A percentile compares a stretch with the other conserved stretches of the same genome.
Conservation (phyloP, 2,888 invertebrate species). For the Hemicrepidius hirtus region DNA sequence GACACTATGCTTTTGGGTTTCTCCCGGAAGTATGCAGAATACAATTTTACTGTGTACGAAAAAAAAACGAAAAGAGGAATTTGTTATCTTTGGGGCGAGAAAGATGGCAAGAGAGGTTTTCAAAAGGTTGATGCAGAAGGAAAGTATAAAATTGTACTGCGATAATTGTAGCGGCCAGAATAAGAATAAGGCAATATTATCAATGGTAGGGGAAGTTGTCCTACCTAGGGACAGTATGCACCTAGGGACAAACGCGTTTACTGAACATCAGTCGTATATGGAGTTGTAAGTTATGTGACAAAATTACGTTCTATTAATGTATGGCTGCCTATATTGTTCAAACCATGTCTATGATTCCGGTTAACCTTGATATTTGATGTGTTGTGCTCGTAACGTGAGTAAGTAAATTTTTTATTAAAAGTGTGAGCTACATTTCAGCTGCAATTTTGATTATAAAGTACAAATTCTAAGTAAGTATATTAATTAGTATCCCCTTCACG, state of each 20-base stretch:
- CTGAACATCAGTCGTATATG: too few species aligned
- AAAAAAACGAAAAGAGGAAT: slow-evolving; percentile 51
- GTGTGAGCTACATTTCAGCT: too few species aligned
- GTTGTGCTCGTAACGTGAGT: too few species aligned
- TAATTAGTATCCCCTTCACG: neutral
- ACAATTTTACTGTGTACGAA: slow-evolving; percentile 58
- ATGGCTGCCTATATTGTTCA: too few species aligned
- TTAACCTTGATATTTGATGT: too few species aligned
- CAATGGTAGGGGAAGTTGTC: slow-evolving; percentile 21
- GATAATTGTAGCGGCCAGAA: slow-evolving; percentile 42
- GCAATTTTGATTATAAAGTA: slow-evolving; percentile 1
- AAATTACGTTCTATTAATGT: too few species aligned
- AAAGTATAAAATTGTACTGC: slow-evolving; percentile 44
- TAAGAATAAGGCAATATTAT: slow-evolving; percentile 50
- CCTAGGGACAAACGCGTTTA: too few species aligned
- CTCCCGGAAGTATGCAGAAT: slow-evolving; percentile 56
- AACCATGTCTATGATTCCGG: too few species aligned
- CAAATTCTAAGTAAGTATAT: slow-evolving; percentile 3
- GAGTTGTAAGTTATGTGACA: too few species aligned
- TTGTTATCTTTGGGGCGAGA: slow-evolving; percentile 56
- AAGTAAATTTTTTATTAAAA: too few species aligned
- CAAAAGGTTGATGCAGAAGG: slow-evolving; percentile 54
- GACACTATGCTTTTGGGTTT: slow-evolving; percentile 52
- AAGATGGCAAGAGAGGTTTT: slow-evolving; percentile 55
- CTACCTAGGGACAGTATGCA: too few species aligned